Conservation (phyloP, 2,797 vertebrate genomes). For the Lepilemur septentrionalis region DNA sequence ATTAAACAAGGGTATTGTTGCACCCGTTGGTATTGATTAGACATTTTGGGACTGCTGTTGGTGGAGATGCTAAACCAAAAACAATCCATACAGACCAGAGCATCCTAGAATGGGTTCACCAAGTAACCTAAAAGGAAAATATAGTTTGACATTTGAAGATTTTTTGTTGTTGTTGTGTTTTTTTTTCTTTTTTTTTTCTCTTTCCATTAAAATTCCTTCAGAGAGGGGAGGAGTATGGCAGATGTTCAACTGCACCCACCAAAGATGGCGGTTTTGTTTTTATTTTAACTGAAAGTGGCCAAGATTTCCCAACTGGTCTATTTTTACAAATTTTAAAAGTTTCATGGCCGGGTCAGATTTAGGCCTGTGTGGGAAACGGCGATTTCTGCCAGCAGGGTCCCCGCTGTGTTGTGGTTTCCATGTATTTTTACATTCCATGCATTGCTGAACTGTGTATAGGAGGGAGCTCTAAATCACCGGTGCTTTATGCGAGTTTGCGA, state of each 20-base stretch:
- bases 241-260: slow-evolving; percentile 79
- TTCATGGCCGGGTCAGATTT: slow-evolving; percentile 87
- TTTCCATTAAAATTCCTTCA: slow-evolving; percentile 59
- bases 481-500: slow-evolving; percentile 81
- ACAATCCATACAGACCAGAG: neutral
- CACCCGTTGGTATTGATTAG: neutral
- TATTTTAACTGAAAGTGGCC: slow-evolving; percentile 84
- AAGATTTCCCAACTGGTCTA: slow-evolving; percentile 90
- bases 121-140: slow-evolving; percentile 5
- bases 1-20: neutral
- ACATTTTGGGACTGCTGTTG: neutral
- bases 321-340: slow-evolving; percentile 88
- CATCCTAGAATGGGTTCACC: neutral
- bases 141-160: slow-evolving; percentile 68
- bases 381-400: slow-evolving; percentile 85
- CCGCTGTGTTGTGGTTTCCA: slow-evolving; percentile 85
- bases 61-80: neutral
- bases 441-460: slow-evolving; percentile 86
- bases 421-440: slow-evolving; percentile 86
- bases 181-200: neutral
- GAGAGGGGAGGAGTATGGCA: slow-evolving; percentile 56
- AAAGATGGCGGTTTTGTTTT: slow-evolving; percentile 83
- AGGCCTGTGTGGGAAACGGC: slow-evolving; percentile 88
- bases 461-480: slow-evolving; percentile 83
- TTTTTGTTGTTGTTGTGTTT: neutral